These are phyloP conservation scores for Danio rerio DNA, from an alignment of 2,113 vertebrate species.

Conservation along the genomic window DNA sequence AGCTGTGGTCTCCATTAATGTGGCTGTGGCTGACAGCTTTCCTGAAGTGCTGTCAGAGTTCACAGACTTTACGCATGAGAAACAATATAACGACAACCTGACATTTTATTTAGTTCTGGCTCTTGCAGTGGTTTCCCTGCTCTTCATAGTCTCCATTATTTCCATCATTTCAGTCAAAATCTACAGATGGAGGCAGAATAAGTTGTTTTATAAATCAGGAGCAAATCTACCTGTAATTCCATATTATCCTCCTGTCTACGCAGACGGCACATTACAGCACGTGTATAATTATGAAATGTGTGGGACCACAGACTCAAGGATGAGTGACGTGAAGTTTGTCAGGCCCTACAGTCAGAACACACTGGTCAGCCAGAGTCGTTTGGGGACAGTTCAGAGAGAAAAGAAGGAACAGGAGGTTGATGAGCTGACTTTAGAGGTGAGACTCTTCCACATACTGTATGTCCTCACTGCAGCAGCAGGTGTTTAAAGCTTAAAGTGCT, in stretches of 20 bases:
- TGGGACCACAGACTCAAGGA: constrained; percentile 75
- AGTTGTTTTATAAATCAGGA: constrained; percentile 66
- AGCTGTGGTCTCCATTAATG: constrained; percentile 73
- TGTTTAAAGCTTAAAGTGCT: neutral
- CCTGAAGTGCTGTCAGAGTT: constrained; percentile 76
- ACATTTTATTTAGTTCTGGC: constrained; percentile 75
- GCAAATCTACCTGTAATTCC: constrained; percentile 79
- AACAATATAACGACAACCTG: constrained; percentile 65
- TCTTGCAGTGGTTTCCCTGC: constrained; percentile 73
- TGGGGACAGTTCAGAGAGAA: constrained; percentile 67
- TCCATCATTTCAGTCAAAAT: constrained; percentile 77
- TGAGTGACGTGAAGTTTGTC: constrained; percentile 70
- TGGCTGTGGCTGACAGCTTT: constrained; percentile 78
- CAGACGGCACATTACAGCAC: constrained; percentile 75
- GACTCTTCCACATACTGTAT: constrained; percentile 28
- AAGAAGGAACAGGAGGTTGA: constrained; percentile 59
- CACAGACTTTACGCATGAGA: constrained; percentile 64
- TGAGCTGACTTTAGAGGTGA: constrained; percentile 72
- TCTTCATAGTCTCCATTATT: constrained; percentile 73
- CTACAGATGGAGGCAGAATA: constrained; percentile 73
- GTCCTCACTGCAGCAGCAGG: neutral
- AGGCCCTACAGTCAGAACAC: constrained; percentile 72
- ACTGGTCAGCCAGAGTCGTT: constrained; percentile 62
- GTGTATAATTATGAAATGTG: constrained; percentile 75
- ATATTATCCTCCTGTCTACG: constrained; percentile 77